phyloP scores from a whole-genome alignment of 2,113 vertebrate genomes.

The Ceuthmochares aereus region DNA sequence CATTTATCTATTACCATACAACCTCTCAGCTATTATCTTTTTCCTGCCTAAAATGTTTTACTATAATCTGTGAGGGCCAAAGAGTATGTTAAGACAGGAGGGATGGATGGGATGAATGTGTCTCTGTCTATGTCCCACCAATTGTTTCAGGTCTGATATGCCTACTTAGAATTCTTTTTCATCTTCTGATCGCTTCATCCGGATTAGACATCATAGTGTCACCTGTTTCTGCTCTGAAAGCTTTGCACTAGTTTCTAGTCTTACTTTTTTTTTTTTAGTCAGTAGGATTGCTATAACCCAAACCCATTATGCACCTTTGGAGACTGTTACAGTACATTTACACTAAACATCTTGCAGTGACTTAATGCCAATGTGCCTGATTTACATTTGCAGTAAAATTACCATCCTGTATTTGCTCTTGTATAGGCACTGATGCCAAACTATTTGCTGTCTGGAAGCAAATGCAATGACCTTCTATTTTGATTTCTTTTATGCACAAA shows the following conservation, averaged over 20 bases:
- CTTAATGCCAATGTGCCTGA: background rate
- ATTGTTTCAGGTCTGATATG: background rate
- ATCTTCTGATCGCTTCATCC: background rate
- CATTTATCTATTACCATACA: background rate
- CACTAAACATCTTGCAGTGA: background rate
- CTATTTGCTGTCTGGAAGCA: background rate
- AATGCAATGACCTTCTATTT: background rate
- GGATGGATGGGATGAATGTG: background rate
- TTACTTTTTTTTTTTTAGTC: background rate
- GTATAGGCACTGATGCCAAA: background rate
- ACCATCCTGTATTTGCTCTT: background rate
- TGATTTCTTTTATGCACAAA: background rate
- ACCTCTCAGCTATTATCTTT: background rate
- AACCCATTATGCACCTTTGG: background rate
- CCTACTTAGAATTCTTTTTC: background rate
- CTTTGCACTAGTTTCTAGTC: background rate
- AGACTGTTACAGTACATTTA: background rate
- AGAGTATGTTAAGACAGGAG: background rate
- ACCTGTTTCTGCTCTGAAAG: background rate
- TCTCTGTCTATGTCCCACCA: background rate
- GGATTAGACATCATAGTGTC: background rate
- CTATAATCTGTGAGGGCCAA: background rate
- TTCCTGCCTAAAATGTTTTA: background rate
- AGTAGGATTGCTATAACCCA: background rate
- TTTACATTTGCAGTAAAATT: background rate